These are phyloP conservation scores for Hirudo medicinalis DNA, from an alignment of 1,140 invertebrate genomes.

Conservation along the genomic window DNA sequence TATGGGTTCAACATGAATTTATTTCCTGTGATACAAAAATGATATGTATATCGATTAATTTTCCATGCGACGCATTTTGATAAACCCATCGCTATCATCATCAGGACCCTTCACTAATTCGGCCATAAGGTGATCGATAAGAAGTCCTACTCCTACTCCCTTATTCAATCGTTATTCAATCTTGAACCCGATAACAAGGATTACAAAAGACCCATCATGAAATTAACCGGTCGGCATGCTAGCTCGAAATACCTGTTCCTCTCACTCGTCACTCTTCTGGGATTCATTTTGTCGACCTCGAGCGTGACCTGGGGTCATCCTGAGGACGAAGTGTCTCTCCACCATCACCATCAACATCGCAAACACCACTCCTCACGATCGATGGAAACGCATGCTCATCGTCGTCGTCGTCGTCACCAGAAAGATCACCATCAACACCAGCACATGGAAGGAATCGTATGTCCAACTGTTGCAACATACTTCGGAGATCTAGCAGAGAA, in stretches of 20 bases:
- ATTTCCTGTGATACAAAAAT: too few species aligned
- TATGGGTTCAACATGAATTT: too few species aligned
- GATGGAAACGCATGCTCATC: background rate
- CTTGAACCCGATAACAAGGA: background rate
- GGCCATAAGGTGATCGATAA: background rate
- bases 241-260: background rate
- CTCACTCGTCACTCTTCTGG: background rate
- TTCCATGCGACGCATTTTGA: too few species aligned
- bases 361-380: background rate
- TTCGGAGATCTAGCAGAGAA: background rate
- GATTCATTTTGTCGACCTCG: background rate
- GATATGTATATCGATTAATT: too few species aligned
- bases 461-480: background rate
- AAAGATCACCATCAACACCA: background rate
- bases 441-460: background rate
- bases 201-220: background rate
- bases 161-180: too few species aligned
- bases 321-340: background rate
- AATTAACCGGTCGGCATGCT: background rate
- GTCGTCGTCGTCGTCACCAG: constrained; percentile 10
- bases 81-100: too few species aligned
- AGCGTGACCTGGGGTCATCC: too few species aligned
- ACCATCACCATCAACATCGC: background rate
- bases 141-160: background rate
- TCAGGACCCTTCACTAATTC: too few species aligned